phyloP scores from a whole-genome alignment of 2,888 invertebrate genomes.

The Teleiodes luculella region DNA sequence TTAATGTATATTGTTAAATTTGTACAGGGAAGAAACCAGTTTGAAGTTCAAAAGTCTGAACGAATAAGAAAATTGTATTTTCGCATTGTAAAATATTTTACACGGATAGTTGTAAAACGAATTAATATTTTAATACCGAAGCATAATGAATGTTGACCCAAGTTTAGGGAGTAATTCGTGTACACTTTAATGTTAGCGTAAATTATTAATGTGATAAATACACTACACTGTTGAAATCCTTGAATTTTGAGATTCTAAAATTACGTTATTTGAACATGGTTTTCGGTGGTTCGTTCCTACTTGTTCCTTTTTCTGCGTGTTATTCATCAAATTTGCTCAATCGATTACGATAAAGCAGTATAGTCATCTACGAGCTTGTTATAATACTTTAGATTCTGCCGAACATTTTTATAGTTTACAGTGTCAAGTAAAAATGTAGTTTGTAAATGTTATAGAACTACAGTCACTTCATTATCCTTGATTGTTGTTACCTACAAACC shows the following conservation, averaged over 20 bases:
- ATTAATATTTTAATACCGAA: conserved; percentile 74
- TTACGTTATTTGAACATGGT: conserved; percentile 47
- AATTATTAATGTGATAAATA: conserved; percentile 66
- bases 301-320: conserved; percentile 61
- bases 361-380: conserved; percentile 26
- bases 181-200: conserved; percentile 65
- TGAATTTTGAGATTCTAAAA: conserved; percentile 56
- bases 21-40: conserved; percentile 74
- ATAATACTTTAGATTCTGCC: conserved; percentile 7
- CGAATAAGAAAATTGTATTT: conserved; percentile 71
- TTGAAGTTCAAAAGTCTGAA: conserved; percentile 76
- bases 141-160: conserved; percentile 67
- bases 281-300: conserved; percentile 70
- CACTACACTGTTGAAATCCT: conserved; percentile 60
- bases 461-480: background rate
- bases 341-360: conserved; percentile 50
- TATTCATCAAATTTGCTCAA: conserved; percentile 72
- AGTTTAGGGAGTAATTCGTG: conserved; percentile 57
- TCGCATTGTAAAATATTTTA: conserved; percentile 74
- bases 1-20: conserved; percentile 59
- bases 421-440: background rate
- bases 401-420: background rate
- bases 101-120: conserved; percentile 70
- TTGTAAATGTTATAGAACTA: background rate
- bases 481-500: conserved; percentile 49